Percentiles rank a stretch among this genome's conserved stretches.
Conservation (phyloP, 2,888 invertebrate genomes). For the Argyresthia goedartella region DNA sequence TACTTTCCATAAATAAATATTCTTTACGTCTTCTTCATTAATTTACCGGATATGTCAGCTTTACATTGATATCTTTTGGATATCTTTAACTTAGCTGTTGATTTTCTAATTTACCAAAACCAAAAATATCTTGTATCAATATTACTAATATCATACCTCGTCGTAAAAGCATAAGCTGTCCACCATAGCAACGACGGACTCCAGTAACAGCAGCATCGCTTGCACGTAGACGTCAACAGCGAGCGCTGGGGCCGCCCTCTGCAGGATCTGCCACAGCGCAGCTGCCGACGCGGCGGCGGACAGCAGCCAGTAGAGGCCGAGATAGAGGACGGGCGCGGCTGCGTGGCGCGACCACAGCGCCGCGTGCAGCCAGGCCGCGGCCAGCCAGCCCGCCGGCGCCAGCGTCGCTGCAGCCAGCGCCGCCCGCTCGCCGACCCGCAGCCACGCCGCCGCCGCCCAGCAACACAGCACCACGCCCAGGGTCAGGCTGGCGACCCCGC, state of each 20-base stretch:
- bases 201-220: conserved; percentile 29
- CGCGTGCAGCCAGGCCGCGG: conserved; percentile 49
- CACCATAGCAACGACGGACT: conserved; percentile 36
- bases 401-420: conserved; percentile 37
- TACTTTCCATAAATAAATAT: too few relatives aligned
- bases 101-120: too few relatives aligned
- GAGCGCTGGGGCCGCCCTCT: conserved; percentile 18
- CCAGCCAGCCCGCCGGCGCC: conserved; percentile 50
- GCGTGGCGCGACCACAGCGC: conserved; percentile 47
- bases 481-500: conserved; percentile 41
- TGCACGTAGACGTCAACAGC: conserved; percentile 45
- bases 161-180: conserved; percentile 59
- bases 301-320: conserved; percentile 57
- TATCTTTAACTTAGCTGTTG: too few relatives aligned
- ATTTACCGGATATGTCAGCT: too few relatives aligned
- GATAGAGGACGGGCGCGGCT: conserved; percentile 52
- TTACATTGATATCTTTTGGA: too few relatives aligned
- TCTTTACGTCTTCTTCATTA: too few relatives aligned
- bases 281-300: conserved; percentile 37
- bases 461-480: conserved; percentile 41
- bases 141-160: conserved; percentile 40
- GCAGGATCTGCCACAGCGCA: conserved; percentile 33
- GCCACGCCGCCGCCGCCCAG: conserved; percentile 36
- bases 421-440: conserved; percentile 36
- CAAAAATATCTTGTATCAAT: too few relatives aligned